phyloP scores from a whole-genome alignment of 2,888 invertebrate species.

The Netelia virgata region DNA sequence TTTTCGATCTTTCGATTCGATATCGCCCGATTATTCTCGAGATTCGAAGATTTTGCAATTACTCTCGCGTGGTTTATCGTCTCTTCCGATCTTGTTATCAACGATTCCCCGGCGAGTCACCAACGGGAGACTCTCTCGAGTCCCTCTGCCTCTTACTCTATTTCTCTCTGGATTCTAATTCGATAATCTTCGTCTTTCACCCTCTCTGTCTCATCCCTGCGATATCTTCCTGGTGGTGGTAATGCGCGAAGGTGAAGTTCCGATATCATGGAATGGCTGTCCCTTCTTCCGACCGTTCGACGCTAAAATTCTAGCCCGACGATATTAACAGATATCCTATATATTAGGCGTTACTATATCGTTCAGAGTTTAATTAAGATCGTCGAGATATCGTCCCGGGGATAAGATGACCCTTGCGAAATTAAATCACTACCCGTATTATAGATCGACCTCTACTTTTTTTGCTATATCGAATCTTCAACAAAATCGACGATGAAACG shows the following conservation, averaged over 20 bases:
- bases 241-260: constrained; percentile 35
- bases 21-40: background rate
- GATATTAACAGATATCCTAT: constrained; percentile 1
- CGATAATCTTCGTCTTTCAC: constrained; percentile 41
- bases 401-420: background rate
- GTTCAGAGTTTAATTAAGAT: constrained; percentile 19
- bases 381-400: constrained; percentile 8
- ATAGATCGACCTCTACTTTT: background rate
- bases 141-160: constrained; percentile 17
- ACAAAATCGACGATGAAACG: too few relatives aligned
- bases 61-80: constrained; percentile 59
- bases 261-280: constrained; percentile 1
- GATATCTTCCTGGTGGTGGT: background rate
- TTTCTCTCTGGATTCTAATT: constrained; percentile 38
- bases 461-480: background rate
- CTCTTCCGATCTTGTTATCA: constrained; percentile 70
- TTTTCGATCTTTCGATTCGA: background rate
- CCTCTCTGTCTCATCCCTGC: background rate
- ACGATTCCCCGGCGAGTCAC: constrained; percentile 56
- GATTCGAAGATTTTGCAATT: constrained; percentile 33
- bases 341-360: constrained; percentile 9
- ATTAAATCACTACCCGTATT: constrained; percentile 9
- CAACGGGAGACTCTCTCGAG: constrained; percentile 6
- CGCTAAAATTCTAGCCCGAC: constrained; percentile 17
- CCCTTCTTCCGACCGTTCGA: background rate